Evolutionary conservation across 2,797 vertebrate genomes (phyloP).

Genomic region (Sebastes nivosus): DNA sequence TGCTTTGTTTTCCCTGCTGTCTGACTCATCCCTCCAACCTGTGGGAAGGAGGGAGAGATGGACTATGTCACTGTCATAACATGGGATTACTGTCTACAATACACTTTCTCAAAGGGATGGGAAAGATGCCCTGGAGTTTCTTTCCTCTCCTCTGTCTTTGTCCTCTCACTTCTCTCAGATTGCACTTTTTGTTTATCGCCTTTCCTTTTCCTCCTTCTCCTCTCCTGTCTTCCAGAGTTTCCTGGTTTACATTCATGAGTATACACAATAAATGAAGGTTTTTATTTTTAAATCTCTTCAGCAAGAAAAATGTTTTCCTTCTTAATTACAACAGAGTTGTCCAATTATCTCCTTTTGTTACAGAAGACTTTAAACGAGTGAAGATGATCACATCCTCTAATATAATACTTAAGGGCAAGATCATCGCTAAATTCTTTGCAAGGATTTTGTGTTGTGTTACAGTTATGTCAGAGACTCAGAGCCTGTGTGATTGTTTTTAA

Average conservation of each 20-base stretch:
- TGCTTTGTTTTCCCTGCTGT: constrained; percentile 65
- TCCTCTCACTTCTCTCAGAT: constrained; percentile 54
- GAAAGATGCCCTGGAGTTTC: constrained; percentile 57
- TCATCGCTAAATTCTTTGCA: not conserved
- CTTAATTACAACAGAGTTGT: not conserved
- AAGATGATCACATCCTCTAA: constrained; percentile 16
- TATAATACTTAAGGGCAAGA: not conserved
- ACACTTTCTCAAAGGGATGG: constrained; percentile 58
- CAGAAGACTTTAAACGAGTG: not conserved
- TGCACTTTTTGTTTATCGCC: constrained; percentile 35
- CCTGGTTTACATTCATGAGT: constrained; percentile 2
- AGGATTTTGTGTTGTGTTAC: not conserved
- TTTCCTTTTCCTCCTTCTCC: constrained; percentile 15
- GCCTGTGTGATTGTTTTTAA: not conserved
- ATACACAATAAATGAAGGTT: not conserved
- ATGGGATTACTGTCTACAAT: constrained; percentile 65
- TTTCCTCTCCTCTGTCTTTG: constrained; percentile 38
- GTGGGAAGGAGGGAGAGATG: constrained; percentile 67
- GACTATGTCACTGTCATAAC: constrained; percentile 73
- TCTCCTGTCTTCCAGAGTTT: not conserved
- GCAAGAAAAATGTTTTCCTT: not conserved
- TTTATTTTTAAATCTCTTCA: not conserved
- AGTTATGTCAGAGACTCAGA: not conserved
- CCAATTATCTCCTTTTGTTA: not conserved
- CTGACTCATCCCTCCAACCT: constrained; percentile 77